Percentiles rank a stretch among this genome's conserved stretches.
Conservation (phyloP, 2,797 vertebrate genomes). For the Eulemur albifrons region DNA sequence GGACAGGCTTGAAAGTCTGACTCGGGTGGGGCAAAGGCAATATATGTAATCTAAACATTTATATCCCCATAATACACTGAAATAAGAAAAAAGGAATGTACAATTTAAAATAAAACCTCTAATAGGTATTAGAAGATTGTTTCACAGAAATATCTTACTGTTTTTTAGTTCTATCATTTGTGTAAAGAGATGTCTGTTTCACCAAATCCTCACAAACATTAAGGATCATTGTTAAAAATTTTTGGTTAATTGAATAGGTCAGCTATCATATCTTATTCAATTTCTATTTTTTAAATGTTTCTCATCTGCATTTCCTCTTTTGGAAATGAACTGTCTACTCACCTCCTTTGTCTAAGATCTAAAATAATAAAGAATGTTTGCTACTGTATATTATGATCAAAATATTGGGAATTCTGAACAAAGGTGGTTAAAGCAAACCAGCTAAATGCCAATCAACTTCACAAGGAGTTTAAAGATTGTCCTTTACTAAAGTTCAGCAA, state of each 20-base stretch:
- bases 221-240: background rate
- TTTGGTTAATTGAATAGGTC: constrained; percentile 2
- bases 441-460: background rate
- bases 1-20: too few relatives aligned
- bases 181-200: background rate
- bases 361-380: background rate
- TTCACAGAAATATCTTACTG: background rate
- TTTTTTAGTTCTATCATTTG: background rate
- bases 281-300: background rate
- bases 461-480: background rate
- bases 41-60: too few relatives aligned
- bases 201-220: background rate
- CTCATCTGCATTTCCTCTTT: background rate
- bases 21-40: too few relatives aligned
- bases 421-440: background rate
- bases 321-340: background rate
- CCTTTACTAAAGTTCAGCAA: background rate
- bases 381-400: background rate
- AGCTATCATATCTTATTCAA: background rate
- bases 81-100: background rate
- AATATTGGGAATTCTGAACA: constrained; percentile 17
- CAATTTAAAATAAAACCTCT: background rate
- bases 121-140: background rate
- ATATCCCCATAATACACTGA: too few relatives aligned
- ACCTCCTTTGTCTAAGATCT: background rate